Base-by-base conservation (phyloP, 2,113 vertebrate species). In the Centrocercus urophasianus region DNA sequence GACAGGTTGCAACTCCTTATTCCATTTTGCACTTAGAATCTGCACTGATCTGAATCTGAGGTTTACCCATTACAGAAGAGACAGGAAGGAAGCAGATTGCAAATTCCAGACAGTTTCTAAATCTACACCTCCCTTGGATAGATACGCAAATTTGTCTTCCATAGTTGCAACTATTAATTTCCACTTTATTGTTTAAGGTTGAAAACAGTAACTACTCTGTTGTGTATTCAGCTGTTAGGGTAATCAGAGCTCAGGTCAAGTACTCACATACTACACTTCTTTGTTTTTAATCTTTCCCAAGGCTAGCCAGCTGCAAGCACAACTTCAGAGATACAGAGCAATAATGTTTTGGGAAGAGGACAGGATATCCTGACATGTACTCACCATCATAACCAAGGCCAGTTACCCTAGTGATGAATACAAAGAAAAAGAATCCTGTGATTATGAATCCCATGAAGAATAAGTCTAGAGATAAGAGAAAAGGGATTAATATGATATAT, bases 371-470 rank as follows among this genome's bases (percentile, higher is more conserved):
- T 13, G 12, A 60, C 22, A 60, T 52, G 65, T 42, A 97, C 98
- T 98, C 93, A 99, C 99, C 96, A 73, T 99, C 97, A 40, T 99
- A 99, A 22, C 96, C 90, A 52, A 99, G 93, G 2, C 45, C 27
- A 22, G 98, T 98, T 56, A 98, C 97, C 69, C 97, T 97, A 1
- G 98, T 98, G 94, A 99, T 97, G 61, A 98, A 89, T 38, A 99
- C 93, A 19, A 99, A 99, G 97, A 98, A 99, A 96, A 99, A 93
- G 70, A 98, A 98, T 3, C 98, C 98, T 6, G 93, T 7, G 1
- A 99, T 98, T 88, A 98, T 97, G 86, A 99, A 99, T 24, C 99
- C 99, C 97, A 99, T 98, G 91, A 98, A 99, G 93, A 99, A 98
- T 72, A 99, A 96, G 95, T 98, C 99, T 99, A 94, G 70, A 43